Conservation (phyloP, 2,113 vertebrate species). For the Thryonomys swinderianus region DNA sequence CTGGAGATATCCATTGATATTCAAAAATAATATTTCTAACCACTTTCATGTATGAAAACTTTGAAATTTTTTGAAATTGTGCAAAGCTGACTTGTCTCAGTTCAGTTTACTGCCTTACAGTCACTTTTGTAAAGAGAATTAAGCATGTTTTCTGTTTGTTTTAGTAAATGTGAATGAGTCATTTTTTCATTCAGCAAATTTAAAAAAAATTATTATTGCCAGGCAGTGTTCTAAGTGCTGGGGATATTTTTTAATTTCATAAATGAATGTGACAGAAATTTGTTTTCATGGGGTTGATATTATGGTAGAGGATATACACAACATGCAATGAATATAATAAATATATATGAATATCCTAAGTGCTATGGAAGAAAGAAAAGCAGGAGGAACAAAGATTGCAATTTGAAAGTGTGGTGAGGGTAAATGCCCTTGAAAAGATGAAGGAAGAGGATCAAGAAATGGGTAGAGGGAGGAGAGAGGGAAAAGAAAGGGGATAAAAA, state of each 20-base stretch:
- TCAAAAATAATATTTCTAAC: background rate
- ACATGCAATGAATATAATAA: background rate
- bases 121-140: slow-evolving; percentile 20
- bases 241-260: slow-evolving; percentile 35
- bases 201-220: background rate
- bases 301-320: background rate
- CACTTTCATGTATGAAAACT: background rate
- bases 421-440: background rate
- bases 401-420: background rate
- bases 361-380: slow-evolving; percentile 1
- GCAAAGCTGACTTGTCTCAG: background rate
- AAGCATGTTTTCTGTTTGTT: background rate
- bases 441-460: background rate
- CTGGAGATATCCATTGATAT: background rate
- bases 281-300: background rate
- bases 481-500: background rate
- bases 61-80: background rate
- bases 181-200: slow-evolving; percentile 24
- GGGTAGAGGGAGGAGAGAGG: background rate
- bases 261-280: slow-evolving; percentile 34
- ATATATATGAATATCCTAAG: background rate
- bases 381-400: background rate
- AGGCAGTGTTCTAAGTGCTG: background rate
- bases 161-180: background rate
- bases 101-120: background rate